phyloP scores from a whole-genome alignment of 2,797 vertebrate species.

The Onychomys arenicola region DNA sequence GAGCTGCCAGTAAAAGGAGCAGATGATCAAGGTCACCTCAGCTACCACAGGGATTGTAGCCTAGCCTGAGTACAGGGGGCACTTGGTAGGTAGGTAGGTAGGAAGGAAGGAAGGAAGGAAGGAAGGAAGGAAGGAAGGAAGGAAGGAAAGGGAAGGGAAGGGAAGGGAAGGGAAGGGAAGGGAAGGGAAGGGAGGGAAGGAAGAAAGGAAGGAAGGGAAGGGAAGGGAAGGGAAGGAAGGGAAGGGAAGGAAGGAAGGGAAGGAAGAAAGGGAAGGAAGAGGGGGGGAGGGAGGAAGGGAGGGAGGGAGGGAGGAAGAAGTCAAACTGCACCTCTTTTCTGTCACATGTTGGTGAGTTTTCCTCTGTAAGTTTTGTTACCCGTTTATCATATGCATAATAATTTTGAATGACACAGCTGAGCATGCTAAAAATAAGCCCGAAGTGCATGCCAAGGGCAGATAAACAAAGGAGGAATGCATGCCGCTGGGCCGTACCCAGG shows the following conservation, averaged over 20 bases:
- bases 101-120: background rate
- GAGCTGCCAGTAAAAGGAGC: background rate
- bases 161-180: background rate
- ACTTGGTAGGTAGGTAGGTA: background rate
- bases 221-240: no score
- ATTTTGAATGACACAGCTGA: background rate
- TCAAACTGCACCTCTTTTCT: background rate
- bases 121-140: background rate
- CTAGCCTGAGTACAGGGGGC: background rate
- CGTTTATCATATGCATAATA: background rate
- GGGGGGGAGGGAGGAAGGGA: background rate
- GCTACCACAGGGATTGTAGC: background rate
- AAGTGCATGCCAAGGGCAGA: constrained; percentile 50
- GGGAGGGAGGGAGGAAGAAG: background rate
- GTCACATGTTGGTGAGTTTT: background rate
- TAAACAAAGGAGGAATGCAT: constrained; percentile 18
- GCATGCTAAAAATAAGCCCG: constrained; percentile 52
- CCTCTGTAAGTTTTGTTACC: background rate
- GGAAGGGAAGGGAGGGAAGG: background rate
- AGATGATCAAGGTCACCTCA: background rate
- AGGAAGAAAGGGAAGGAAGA: background rate
- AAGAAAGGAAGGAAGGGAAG: background rate
- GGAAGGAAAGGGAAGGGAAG: no score
- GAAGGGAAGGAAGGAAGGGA: background rate
- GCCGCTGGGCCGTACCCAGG: background rate